Evolutionary conservation across 2,888 invertebrate genomes (phyloP), one percentile per base, ranked within the genome.

Genomic region (Oscheius sp.): DNA sequence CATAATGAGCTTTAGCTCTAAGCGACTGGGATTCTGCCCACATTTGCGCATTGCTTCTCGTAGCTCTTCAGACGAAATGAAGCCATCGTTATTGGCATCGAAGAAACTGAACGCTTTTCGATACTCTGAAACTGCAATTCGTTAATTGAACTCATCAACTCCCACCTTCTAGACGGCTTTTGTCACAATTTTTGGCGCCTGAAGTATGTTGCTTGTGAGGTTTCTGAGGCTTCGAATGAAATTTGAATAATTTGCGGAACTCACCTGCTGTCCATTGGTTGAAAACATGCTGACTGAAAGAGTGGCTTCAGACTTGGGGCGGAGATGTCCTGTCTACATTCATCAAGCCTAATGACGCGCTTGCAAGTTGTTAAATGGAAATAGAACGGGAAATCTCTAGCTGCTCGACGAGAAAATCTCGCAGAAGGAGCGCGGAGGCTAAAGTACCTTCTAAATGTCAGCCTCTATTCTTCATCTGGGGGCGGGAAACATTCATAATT

Each of bases 11-110:
- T 83, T 79, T 42, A 88, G 73, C 68, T 88, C 88, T 50, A 88
- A 77, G 51, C 87, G 86, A 32, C 83, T 81, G 32, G 87, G 87
- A 63, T 79, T 75, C 72, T 87, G 86, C 0, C 87, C 87, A 72
- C 87, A 88, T 60, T 85, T 85, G 59, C 84, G 84, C 88, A 88
- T 88, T 5, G 88, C 88, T 9, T 75, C 76, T 70, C 84, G 84
- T 35, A 87, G 76, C 60, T 88, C 87, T 42, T 84, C 84, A 13
- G 79, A 79, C 29, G 87, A 86, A 65, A 88, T 87, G 66, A 79
- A 81, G 13, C 88, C 88, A 68, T 88, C 88, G 59, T 86, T 82
- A 77, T 88, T 88, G 21, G 83, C 85, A 71, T 88, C 88, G 73
- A 88, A 88, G 62, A 86, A 87, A 63, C 79, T 76, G 76, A 88